A percentile compares a stretch with the other conserved stretches of the same genome.
phyloP scores from a whole-genome alignment of 2,888 invertebrate species.

The Cantharis lateralis region DNA sequence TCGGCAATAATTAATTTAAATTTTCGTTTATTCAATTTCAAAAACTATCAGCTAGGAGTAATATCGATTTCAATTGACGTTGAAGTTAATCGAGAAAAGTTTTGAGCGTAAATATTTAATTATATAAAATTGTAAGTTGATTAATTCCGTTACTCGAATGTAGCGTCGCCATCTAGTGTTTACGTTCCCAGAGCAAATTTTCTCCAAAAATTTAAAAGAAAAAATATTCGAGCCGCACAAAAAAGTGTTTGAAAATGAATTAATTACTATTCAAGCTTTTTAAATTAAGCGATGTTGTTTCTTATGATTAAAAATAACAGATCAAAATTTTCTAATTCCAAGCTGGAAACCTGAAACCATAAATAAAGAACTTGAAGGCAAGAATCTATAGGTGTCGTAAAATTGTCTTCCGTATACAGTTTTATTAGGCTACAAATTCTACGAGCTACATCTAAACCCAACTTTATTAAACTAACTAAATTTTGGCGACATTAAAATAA shows the following conservation, averaged over 20 bases:
- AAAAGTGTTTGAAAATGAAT: neutral
- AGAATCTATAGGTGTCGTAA: conserved; percentile 16
- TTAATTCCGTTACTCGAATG: neutral
- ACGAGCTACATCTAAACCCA: neutral
- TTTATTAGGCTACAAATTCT: neutral
- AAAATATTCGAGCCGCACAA: neutral
- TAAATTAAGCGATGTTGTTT: neutral
- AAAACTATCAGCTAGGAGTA: neutral
- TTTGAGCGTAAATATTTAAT: neutral
- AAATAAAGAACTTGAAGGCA: conserved; percentile 7
- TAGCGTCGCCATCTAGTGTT: neutral
- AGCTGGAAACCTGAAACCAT: neutral
- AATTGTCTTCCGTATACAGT: conserved; percentile 7
- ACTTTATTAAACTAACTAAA: neutral
- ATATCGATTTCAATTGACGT: neutral
- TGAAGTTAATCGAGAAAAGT: neutral
- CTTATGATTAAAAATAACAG: neutral
- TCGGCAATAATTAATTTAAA: neutral
- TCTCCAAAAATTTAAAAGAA: no score
- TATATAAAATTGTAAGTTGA: no score
- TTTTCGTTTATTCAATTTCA: neutral
- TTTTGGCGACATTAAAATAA: neutral
- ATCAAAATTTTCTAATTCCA: neutral
- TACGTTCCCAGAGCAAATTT: neutral
- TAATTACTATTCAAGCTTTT: neutral